Conservation (phyloP, 2,113 vertebrate species). For the Tupaia tana region DNA sequence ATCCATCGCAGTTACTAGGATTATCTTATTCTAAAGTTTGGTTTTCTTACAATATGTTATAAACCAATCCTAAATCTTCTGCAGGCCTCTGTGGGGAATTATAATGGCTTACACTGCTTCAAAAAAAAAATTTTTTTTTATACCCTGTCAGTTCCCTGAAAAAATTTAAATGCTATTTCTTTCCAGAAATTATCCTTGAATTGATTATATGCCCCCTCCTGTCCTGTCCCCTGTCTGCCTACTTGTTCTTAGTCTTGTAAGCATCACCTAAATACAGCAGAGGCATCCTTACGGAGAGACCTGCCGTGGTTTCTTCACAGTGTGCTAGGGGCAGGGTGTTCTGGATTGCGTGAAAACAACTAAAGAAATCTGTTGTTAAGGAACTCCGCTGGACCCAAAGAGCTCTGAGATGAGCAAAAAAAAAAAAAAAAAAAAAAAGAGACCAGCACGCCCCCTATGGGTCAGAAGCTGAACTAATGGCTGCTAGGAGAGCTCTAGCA, state of each 20-base stretch:
- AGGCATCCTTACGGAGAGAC: background rate
- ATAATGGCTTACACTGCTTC: background rate
- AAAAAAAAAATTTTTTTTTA: background rate
- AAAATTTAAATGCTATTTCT: constrained; percentile 13
- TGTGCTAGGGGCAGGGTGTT: background rate
- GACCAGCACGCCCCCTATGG: background rate
- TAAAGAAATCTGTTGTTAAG: background rate
- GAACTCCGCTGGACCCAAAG: background rate
- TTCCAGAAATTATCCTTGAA: background rate
- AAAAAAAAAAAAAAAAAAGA: background rate
- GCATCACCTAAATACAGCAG: background rate
- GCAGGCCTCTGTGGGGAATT: constrained; percentile 9
- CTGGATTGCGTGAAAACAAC: background rate
- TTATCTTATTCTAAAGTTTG: constrained; percentile 34
- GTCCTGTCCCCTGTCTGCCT: no score
- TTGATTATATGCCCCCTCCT: background rate
- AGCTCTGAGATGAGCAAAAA: background rate
- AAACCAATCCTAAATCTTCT: background rate
- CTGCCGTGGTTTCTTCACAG: background rate
- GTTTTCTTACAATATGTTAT: background rate
- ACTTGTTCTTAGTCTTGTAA: background rate
- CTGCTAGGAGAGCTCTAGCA: background rate
- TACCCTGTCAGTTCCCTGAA: background rate
- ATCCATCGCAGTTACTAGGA: background rate
- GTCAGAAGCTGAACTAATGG: background rate